Evolutionary conservation across 2,113 vertebrate species (phyloP).

Genomic region (Bubo blakistoni): DNA sequence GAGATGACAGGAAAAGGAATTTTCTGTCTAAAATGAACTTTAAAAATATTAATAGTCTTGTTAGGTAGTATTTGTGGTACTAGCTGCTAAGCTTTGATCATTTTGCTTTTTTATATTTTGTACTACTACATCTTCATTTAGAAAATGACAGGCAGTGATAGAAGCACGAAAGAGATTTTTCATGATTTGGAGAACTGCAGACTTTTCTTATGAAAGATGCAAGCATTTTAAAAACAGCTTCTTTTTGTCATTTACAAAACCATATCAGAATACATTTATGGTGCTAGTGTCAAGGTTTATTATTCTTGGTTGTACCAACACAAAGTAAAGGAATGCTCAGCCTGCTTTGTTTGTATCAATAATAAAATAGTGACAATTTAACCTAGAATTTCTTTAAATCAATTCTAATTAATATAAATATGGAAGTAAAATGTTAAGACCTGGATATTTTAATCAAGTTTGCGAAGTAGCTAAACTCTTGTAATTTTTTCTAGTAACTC

Average conservation of each 20-base stretch:
- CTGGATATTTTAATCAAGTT: neutral
- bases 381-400: neutral
- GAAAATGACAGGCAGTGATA: slow-evolving; percentile 9
- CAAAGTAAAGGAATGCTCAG: neutral
- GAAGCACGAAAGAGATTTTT: neutral
- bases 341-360: neutral
- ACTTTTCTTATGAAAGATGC: neutral
- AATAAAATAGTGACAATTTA: neutral
- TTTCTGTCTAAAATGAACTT: slow-evolving; percentile 19
- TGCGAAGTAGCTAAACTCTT: neutral
- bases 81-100: slow-evolving; percentile 17
- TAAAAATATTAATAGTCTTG: slow-evolving; percentile 5
- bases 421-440: neutral
- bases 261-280: neutral
- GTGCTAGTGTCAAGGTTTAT: neutral
- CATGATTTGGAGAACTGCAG: neutral
- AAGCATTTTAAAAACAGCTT: neutral
- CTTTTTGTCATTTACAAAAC: neutral
- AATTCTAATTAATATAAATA: neutral
- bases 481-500: neutral
- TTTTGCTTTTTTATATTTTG: slow-evolving; percentile 5
- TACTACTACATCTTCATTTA: slow-evolving; percentile 17
- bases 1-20: neutral
- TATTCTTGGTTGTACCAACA: neutral
- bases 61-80: neutral